phyloP scores from a whole-genome alignment of 1,140 invertebrate species.

The Platyura marginata region DNA sequence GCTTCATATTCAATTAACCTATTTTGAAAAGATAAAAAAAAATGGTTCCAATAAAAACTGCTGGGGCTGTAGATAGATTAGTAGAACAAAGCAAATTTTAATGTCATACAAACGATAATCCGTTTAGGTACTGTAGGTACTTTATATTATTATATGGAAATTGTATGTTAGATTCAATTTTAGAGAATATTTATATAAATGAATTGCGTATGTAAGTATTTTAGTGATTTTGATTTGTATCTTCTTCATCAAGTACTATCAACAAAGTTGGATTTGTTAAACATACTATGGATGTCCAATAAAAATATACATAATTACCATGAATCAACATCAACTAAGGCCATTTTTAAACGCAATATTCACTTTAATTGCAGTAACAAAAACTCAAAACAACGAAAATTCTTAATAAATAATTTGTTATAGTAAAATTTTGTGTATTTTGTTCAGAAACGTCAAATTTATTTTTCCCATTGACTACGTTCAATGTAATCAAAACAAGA shows the following conservation, averaged over 20 bases:
- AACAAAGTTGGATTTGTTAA: neutral
- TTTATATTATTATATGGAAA: too few species aligned
- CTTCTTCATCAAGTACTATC: too few species aligned
- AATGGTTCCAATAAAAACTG: neutral
- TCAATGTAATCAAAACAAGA: too few species aligned
- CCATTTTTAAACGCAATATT: conserved; percentile 14
- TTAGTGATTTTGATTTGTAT: neutral
- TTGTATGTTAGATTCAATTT: too few species aligned
- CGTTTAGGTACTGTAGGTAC: too few species aligned
- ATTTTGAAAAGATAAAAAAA: conserved; percentile 1
- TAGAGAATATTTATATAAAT: neutral
- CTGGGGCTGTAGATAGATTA: conserved; percentile 1
- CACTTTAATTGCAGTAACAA: too few species aligned
- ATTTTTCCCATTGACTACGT: too few species aligned
- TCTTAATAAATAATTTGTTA: too few species aligned
- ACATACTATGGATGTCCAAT: neutral
- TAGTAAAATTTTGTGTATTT: too few species aligned
- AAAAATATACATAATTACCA: conserved; percentile 9
- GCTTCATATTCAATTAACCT: conserved; percentile 46
- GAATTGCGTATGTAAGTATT: neutral
- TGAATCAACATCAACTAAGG: conserved; percentile 21
- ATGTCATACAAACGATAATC: neutral
- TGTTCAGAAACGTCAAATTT: too few species aligned
- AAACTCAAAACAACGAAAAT: too few species aligned
- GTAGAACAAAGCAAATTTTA: neutral